These are phyloP conservation scores for Pristionchus exspectatus DNA, from an alignment of 2,888 invertebrate genomes.

Conservation along the genomic window DNA sequence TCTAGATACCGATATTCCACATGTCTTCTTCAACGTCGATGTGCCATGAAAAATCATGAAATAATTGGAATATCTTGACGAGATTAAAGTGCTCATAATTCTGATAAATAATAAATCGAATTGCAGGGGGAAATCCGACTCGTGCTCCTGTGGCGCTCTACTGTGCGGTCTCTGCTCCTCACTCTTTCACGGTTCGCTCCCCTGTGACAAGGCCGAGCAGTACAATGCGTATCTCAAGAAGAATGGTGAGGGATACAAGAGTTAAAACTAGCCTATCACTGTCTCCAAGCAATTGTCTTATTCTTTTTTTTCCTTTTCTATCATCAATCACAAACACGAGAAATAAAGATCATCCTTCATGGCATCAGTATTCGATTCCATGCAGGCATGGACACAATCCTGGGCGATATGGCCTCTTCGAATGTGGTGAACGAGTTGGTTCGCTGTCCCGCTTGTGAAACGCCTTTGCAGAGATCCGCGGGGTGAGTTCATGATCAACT, in stretches of 20 bases:
- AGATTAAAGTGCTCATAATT: no score
- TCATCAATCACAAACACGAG: no score
- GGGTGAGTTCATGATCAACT: no score
- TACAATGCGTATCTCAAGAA: conserved; percentile 5
- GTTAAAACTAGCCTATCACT: not conserved
- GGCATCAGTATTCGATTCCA: no score
- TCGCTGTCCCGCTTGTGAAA: not conserved
- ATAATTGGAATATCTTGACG: no score
- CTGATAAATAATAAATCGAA: no score
- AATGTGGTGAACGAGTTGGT: not conserved
- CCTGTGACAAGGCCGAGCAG: not conserved
- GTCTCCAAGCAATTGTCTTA: no score
- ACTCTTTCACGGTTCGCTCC: not conserved
- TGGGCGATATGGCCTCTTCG: not conserved
- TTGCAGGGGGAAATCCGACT: not conserved
- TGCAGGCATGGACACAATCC: not conserved
- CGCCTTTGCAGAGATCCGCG: not conserved
- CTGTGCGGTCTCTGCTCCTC: conserved; percentile 19
- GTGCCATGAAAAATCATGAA: no score
- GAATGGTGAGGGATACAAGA: not conserved
- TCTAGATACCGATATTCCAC: no score
- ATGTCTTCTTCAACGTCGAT: no score
- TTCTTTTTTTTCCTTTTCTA: no score
- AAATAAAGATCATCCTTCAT: no score
- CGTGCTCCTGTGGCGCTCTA: not conserved